Base-by-base conservation (phyloP, 2,888 invertebrate genomes). In the Quadroppia sp. region DNA sequence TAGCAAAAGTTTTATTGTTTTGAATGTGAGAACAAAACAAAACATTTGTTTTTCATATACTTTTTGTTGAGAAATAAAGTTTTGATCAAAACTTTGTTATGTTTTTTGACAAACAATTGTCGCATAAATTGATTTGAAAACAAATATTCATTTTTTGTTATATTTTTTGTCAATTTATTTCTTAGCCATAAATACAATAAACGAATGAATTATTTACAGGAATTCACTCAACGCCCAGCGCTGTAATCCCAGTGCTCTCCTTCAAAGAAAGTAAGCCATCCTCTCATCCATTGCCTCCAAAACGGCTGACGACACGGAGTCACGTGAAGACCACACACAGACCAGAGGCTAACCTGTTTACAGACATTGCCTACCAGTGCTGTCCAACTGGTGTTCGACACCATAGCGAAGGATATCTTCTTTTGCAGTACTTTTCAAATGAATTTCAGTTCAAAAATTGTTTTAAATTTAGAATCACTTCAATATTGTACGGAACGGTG, bases 321-420 rank as follows among this genome's bases (percentile, higher is more conserved):
- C 53, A 53, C 53, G 53, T 53, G 53, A 53, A 53, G 53, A 53
- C 53, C 53, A 53, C 53, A 53, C 53, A 53, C 53, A 53, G 53
- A 53, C 53, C n/a, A n/a, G n/a, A n/a, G n/a, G n/a, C 53, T 53
- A 53, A 53, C 53, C 53, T 25, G 53, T 53, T 53, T 23, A 25
- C 25, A 23, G 25, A 23, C 9, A 2, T 1, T 53, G 6, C 13
- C 13, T 23, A 23, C 53, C 25, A 48, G 48, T 48, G 48, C 48
- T 48, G n/a, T 25, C 53, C 23, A 36, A 36, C 36, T 11, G 4
- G 20, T 53, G 20, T 53, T 53, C 1, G 23, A 25, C 25, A 23
- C 6, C 23, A 25, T 11, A 53, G 23, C 25, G 53, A 53, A 53
- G 53, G 53, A 53, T 53, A 36, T 53, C 53, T 53, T 53, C 23